phyloP scores from a whole-genome alignment of 2,888 invertebrate species.

The Sesia apiformis region DNA sequence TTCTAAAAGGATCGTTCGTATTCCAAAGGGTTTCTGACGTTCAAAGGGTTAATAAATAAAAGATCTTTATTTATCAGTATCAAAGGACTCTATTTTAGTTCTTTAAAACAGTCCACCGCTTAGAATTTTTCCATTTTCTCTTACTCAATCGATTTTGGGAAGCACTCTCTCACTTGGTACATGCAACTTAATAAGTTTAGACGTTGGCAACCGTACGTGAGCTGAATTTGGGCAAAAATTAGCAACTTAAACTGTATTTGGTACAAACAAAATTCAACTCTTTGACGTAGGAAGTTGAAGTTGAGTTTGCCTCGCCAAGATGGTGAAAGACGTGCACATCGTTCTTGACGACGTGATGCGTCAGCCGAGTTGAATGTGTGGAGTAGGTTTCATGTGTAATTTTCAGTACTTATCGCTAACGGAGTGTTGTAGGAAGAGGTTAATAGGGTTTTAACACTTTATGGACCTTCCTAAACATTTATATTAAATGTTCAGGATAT shows the following conservation, averaged over 20 bases:
- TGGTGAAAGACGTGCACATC: conserved; percentile 16
- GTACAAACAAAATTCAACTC: neutral
- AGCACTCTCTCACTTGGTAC: conserved; percentile 14
- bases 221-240: conserved; percentile 19
- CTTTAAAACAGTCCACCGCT: too few relatives aligned
- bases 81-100: too few relatives aligned
- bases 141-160: conserved; percentile 18
- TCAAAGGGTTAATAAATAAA: too few relatives aligned
- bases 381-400: neutral
- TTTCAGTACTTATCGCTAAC: neutral
- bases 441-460: too few relatives aligned
- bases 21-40: too few relatives aligned
- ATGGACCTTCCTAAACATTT: too few relatives aligned
- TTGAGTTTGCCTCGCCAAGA: conserved; percentile 1
- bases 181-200: conserved; percentile 43
- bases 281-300: conserved; percentile 3
- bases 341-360: conserved; percentile 22
- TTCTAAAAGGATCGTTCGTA: too few relatives aligned
- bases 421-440: neutral
- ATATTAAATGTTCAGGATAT: too few relatives aligned
- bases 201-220: conserved; percentile 27
- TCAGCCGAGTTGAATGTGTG: conserved; percentile 11
- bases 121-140: too few relatives aligned
- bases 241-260: neutral
- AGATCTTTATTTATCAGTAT: too few relatives aligned